phyloP scores from a whole-genome alignment of 2,797 vertebrate genomes.

The Phoebastria nigripes region DNA sequence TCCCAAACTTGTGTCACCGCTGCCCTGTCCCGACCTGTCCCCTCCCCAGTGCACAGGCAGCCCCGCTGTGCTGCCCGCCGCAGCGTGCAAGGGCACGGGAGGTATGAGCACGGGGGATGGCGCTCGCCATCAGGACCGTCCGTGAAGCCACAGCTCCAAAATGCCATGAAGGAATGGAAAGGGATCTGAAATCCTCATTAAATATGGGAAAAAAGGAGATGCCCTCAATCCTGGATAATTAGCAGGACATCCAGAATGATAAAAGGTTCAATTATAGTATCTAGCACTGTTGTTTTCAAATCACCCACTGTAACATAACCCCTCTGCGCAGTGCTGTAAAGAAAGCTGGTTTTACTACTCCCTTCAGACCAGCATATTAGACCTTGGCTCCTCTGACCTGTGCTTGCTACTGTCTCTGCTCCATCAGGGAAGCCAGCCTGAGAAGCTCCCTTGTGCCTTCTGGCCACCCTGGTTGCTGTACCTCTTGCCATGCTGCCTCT shows the following conservation, averaged over 20 bases:
- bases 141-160: neutral
- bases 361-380: neutral
- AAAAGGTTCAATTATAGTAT: neutral
- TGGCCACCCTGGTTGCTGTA: neutral
- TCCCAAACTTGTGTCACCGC: fast-evolving
- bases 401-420: neutral
- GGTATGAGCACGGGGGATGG: neutral
- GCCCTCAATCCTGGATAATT: neutral
- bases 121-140: fast-evolving
- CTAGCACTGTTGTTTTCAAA: neutral
- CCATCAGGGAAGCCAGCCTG: neutral
- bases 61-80: fast-evolving
- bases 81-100: neutral
- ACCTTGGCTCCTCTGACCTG: neutral
- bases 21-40: neutral
- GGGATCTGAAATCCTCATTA: neutral
- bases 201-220: neutral
- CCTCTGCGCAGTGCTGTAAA: neutral
- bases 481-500: neutral
- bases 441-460: neutral
- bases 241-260: neutral
- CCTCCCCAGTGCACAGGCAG: neutral
- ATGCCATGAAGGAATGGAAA: neutral
- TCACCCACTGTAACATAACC: neutral
- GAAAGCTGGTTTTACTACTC: neutral